phyloP scores from a whole-genome alignment of 2,797 vertebrate genomes.

The Danionella dracula region DNA sequence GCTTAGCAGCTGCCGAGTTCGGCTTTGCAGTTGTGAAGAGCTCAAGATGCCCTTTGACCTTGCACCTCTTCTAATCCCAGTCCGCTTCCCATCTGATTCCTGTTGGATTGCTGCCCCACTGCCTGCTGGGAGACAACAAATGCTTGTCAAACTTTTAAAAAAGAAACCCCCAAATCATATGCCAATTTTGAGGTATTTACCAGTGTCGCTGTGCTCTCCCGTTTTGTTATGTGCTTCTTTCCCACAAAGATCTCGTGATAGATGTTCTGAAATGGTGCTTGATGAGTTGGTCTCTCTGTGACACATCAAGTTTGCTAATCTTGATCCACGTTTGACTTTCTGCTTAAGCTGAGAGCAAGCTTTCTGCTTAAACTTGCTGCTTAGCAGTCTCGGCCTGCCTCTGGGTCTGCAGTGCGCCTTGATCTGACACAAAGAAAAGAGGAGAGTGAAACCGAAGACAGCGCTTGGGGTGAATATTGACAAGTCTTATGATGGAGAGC shows the following conservation, averaged over 20 bases:
- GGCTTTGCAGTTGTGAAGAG: conserved; percentile 24
- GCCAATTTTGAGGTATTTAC: not conserved
- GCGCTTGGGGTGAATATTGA: not conserved
- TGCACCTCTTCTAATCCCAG: conserved; percentile 60
- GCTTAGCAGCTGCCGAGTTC: conserved; percentile 21
- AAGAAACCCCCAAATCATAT: too few relatives aligned
- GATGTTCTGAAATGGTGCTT: conserved; percentile 64
- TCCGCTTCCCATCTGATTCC: conserved; percentile 48
- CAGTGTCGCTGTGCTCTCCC: conserved; percentile 21
- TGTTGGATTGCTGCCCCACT: conserved; percentile 50
- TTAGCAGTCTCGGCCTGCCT: conserved; percentile 65
- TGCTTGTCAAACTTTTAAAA: not conserved
- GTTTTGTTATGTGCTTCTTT: conserved; percentile 21
- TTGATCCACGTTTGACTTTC: conserved; percentile 70
- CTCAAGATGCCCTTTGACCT: conserved; percentile 61
- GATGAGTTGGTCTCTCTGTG: conserved; percentile 61
- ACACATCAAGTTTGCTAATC: conserved; percentile 65
- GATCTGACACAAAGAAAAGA: conserved; percentile 58
- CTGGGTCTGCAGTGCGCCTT: conserved; percentile 74
- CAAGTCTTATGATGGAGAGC: not conserved
- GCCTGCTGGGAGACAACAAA: conserved; percentile 22
- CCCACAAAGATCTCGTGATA: conserved; percentile 55
- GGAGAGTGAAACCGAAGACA: not conserved
- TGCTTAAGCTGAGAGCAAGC: conserved; percentile 77
- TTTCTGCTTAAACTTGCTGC: conserved; percentile 62